A percentile compares a stretch with the other conserved stretches of the same genome.
Evolutionary conservation across 2,797 vertebrate genomes (phyloP).

Genomic region (Parauchenoglanis punctatus): DNA sequence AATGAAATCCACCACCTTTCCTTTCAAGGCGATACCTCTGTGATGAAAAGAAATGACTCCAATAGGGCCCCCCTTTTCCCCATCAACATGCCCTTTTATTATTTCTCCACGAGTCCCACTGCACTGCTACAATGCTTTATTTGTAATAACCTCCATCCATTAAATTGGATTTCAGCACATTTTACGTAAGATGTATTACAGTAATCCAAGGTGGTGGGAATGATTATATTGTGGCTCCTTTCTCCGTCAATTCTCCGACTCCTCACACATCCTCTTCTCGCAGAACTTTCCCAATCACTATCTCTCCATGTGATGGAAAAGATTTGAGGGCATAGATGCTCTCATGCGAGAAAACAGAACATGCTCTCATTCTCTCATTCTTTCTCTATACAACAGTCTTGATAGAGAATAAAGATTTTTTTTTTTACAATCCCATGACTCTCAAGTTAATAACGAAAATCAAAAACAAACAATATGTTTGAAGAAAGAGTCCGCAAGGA

Average conservation of each 20-base stretch:
- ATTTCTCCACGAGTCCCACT: constrained; percentile 49
- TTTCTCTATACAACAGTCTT: not conserved
- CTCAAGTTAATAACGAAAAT: constrained; percentile 33
- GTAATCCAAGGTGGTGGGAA: constrained; percentile 51
- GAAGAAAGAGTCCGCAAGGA: constrained; percentile 4
- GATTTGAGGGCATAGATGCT: constrained; percentile 25
- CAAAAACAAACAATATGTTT: constrained; percentile 39
- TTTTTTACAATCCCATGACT: constrained; percentile 16
- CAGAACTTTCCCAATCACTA: constrained; percentile 34
- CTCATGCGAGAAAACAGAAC: not conserved
- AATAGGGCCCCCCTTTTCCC: constrained; percentile 23
- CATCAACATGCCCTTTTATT: constrained; percentile 54
- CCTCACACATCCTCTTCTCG: constrained; percentile 16
- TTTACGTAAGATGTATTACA: constrained; percentile 50
- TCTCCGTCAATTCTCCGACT: constrained; percentile 35
- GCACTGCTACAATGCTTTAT: constrained; percentile 58
- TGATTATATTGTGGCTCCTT: constrained; percentile 46
- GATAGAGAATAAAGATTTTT: not conserved
- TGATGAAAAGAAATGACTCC: constrained; percentile 57
- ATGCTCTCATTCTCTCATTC: not conserved
- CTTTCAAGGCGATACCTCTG: constrained; percentile 53
- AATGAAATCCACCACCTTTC: constrained; percentile 63
- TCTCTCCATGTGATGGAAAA: constrained; percentile 16
- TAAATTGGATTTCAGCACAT: constrained; percentile 54
- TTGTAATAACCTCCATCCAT: constrained; percentile 59